phyloP scores from a whole-genome alignment of 2,113 vertebrate genomes.

The Puffinus mauretanicus region DNA sequence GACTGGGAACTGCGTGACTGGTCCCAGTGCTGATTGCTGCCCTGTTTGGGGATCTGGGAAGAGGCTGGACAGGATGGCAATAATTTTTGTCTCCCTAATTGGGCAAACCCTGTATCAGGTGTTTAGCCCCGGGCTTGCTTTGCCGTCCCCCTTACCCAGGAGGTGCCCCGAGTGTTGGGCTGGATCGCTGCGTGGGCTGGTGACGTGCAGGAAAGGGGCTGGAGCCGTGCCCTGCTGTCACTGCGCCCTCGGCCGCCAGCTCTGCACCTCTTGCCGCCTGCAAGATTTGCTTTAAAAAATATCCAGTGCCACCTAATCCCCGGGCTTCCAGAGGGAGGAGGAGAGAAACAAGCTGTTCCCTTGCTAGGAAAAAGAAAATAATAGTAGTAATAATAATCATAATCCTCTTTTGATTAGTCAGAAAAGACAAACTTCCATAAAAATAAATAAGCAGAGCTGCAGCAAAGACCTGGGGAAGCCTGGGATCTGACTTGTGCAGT shows the following conservation, averaged over 20 bases:
- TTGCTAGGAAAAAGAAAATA: background rate
- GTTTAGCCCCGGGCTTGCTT: background rate
- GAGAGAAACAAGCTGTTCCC: background rate
- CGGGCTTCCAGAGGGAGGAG: background rate
- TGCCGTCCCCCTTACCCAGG: background rate
- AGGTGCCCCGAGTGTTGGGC: background rate
- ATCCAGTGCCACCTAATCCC: background rate
- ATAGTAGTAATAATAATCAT: background rate
- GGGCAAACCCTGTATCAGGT: background rate
- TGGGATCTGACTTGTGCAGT: background rate
- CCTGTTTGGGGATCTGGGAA: background rate
- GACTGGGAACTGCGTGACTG: background rate
- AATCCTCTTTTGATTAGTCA: background rate
- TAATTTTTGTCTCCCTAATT: background rate
- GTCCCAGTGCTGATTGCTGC: background rate
- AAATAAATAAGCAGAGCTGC: constrained; percentile 13
- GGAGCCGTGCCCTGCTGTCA: background rate
- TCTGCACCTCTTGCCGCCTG: background rate
- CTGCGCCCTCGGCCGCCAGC: background rate
- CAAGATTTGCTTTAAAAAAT: background rate
- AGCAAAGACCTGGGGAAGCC: background rate
- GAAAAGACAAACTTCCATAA: background rate
- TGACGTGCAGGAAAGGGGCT: background rate
- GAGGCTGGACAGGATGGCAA: background rate
- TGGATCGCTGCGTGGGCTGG: background rate